Conservation (phyloP, 2,113 vertebrate genomes). For the Harpagus bidentatus region DNA sequence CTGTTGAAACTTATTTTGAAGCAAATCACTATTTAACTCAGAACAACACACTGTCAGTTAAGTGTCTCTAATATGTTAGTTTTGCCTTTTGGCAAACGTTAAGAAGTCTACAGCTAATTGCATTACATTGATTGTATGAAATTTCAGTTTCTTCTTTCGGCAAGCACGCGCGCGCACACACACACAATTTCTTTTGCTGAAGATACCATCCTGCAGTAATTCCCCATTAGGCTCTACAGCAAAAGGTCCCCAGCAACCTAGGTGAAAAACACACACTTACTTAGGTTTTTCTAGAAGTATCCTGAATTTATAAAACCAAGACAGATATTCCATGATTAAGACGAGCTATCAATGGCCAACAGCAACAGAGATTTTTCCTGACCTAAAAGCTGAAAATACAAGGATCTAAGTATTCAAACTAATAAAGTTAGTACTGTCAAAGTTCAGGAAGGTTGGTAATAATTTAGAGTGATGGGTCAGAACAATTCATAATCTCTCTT, state of each 20-base stretch:
- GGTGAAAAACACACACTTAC: neutral
- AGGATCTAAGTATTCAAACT: neutral
- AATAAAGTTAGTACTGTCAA: neutral
- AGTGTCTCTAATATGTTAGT: neutral
- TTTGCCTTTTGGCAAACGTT: neutral
- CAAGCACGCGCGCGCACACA: neutral
- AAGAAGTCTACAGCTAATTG: neutral
- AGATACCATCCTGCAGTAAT: neutral
- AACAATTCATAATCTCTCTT: neutral
- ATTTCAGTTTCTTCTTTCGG: neutral
- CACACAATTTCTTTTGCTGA: neutral
- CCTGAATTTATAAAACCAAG: neutral
- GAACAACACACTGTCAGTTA: neutral
- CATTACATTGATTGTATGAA: neutral
- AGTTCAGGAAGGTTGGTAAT: neutral
- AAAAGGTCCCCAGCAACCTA: neutral
- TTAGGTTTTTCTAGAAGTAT: neutral
- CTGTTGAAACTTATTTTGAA: neutral
- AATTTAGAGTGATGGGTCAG: neutral
- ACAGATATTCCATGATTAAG: neutral
- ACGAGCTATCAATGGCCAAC: neutral
- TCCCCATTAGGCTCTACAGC: neutral
- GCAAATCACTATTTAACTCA: neutral
- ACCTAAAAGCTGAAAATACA: neutral
- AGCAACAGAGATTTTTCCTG: neutral